phyloP scores from a whole-genome alignment of 2,888 invertebrate genomes.

The Rhagonycha lutea region DNA sequence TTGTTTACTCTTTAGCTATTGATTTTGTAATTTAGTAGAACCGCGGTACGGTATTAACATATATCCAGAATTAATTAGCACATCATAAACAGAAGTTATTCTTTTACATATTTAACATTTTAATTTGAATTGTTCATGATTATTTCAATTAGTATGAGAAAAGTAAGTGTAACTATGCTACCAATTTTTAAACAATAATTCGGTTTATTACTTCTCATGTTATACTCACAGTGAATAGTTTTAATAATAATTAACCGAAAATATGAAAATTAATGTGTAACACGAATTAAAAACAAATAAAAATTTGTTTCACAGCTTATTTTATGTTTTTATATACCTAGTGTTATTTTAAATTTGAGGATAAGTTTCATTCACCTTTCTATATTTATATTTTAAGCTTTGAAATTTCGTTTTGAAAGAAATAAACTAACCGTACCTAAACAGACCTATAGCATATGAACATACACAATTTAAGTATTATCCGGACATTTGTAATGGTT shows the following conservation, averaged over 20 bases:
- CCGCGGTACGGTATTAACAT: background rate
- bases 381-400: constrained; percentile 1
- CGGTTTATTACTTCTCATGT: background rate
- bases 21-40: background rate
- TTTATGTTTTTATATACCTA: background rate
- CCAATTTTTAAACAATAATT: background rate
- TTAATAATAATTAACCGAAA: background rate
- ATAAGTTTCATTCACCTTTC: background rate
- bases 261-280: background rate
- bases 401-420: constrained; percentile 12
- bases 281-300: background rate
- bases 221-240: background rate
- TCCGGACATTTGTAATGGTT: constrained; percentile 48
- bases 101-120: background rate
- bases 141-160: background rate
- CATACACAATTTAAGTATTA: constrained; percentile 39
- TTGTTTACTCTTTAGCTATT: background rate
- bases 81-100: background rate
- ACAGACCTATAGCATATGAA: constrained; percentile 25
- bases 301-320: background rate
- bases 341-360: background rate
- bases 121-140: background rate
- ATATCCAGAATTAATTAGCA: background rate
- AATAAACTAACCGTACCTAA: constrained; percentile 37
- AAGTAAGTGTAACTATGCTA: background rate